Evolutionary conservation across 2,113 vertebrate species (phyloP).

Genomic region (Spheniscus mendiculus): DNA sequence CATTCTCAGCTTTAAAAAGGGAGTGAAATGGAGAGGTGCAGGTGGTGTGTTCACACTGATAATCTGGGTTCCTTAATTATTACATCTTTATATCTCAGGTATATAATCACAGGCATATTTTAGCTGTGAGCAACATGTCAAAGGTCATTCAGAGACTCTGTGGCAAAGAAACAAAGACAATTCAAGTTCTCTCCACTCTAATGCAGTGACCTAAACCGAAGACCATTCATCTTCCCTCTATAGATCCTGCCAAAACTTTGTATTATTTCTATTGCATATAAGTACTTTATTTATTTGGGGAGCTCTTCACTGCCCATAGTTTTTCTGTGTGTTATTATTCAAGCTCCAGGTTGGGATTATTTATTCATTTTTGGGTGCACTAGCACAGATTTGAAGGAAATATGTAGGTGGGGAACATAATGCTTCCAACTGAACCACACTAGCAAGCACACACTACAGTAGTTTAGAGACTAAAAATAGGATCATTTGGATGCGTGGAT

Average conservation of each 20-base stretch:
- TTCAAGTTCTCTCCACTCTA: background rate
- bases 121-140: background rate
- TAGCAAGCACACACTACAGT: constrained; percentile 38
- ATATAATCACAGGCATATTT: background rate
- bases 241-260: background rate
- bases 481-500: constrained; percentile 63
- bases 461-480: constrained; percentile 72
- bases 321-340: constrained; percentile 9
- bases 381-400: constrained; percentile 56
- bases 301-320: background rate
- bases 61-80: background rate
- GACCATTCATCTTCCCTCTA: background rate
- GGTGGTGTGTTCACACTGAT: background rate
- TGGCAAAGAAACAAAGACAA: background rate
- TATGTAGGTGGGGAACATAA: constrained; percentile 57
- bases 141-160: background rate
- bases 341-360: background rate
- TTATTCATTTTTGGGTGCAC: background rate
- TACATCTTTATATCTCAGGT: background rate
- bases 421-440: constrained; percentile 46
- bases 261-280: background rate
- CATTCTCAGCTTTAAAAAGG: background rate
- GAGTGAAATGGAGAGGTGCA: background rate
- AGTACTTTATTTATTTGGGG: background rate
- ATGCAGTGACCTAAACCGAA: background rate